A percentile compares a stretch with the other conserved stretches of the same genome.
phyloP scores from a whole-genome alignment of 2,113 vertebrate species.

The Cochlearius cochlearius region DNA sequence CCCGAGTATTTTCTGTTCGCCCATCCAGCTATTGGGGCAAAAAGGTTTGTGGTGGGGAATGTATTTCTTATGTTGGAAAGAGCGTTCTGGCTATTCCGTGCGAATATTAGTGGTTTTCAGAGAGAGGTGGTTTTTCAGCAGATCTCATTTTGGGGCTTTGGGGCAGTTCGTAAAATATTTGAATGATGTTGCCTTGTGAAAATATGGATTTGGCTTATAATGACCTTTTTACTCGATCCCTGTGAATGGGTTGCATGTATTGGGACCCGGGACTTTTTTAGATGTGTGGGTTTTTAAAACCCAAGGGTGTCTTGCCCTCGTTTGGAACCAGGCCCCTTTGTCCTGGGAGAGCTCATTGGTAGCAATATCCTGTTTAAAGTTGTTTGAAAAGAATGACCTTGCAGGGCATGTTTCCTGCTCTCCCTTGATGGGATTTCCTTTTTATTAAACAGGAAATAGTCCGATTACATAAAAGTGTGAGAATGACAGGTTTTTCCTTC shows the following conservation, averaged over 20 bases:
- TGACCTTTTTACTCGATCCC: neutral
- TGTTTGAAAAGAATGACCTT: slow-evolving; percentile 57
- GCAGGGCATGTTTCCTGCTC: slow-evolving; percentile 52
- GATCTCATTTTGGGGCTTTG: neutral
- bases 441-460: slow-evolving; percentile 64
- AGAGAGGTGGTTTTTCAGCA: neutral
- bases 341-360: slow-evolving; percentile 38
- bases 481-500: slow-evolving; percentile 63
- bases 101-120: neutral
- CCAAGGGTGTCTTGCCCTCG: neutral
- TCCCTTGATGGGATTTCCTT: slow-evolving; percentile 61
- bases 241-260: neutral
- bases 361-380: slow-evolving; percentile 65
- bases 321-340: slow-evolving; percentile 18
- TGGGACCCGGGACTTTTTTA: neutral
- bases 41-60: neutral
- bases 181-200: neutral
- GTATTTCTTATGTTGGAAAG: neutral
- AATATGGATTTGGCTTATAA: neutral
- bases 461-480: slow-evolving; percentile 62
- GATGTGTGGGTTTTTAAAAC: neutral
- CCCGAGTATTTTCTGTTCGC: neutral
- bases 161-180: neutral
- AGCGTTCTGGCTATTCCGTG: neutral
- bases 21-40: neutral